Base-by-base conservation (phyloP, 2,113 vertebrate species). In the Noturus placidus region DNA sequence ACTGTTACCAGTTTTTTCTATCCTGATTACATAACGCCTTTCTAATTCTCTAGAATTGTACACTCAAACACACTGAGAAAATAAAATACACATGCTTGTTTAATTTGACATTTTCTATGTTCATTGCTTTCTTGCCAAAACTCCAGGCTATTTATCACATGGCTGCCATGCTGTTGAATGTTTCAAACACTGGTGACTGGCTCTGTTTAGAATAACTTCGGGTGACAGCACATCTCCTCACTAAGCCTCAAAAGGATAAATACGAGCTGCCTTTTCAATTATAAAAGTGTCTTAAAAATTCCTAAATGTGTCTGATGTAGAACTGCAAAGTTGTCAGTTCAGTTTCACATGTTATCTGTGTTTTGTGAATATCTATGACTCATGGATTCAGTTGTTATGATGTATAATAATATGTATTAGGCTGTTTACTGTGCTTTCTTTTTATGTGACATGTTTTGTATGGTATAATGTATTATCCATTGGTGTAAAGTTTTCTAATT, bases 321-420 rank as follows among this genome's bases (percentile, higher is more conserved):
- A 87, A 87, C 50, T 57, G 52, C 63, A 87, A 70, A 69, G 63
- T 50, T 67, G 50, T 67, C 85, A n/a, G 77, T 81, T 87, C 54
- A 70, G 85, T 81, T 87, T 65, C 78, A 69, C 85, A 87, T 76
- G 84, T 42, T 69, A 59, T 80, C 76, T 67, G 42, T 30, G 67
- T 81, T 87, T 87, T 86, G 70, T 87, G 42, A 81, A 87, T 87
- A 81, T 87, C n/a, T 87, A 70, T 87, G 33, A 46, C 30, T 35
- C n/a, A 69, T 15, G 84, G 17, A 46, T 61, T 86, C 57, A 65
- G 42, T 87, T 56, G 85, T 42, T 65, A 35, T 27, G 42, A 13
- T 38, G 63, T 27, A 14, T 70, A 70, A 57, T 87, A 81, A 81
- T 87, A 70, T 81, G 81, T 87, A 50, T 65, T 80, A 82, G 76